Percentiles rank a stretch among this genome's conserved stretches.
Conservation (phyloP, 2,888 invertebrate genomes). For the Sesia apiformis region DNA sequence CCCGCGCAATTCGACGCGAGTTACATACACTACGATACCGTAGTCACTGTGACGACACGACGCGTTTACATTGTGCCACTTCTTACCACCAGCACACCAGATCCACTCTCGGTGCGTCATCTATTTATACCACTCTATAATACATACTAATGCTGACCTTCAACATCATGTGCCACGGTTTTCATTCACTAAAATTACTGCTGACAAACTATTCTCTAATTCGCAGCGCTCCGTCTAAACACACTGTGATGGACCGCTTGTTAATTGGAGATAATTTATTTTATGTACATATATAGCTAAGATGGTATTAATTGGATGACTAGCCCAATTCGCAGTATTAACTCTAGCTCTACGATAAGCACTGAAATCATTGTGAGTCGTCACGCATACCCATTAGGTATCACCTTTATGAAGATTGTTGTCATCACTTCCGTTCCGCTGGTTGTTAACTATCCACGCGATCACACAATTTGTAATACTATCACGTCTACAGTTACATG, state of each 20-base stretch:
- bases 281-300: conserved; percentile 26
- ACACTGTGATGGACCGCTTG: conserved; percentile 21
- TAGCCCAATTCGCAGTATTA: conserved; percentile 25
- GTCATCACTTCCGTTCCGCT: no score
- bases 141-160: conserved; percentile 38
- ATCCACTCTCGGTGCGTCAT: conserved; percentile 53
- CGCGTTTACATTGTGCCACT: conserved; percentile 1
- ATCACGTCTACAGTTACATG: no score
- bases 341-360: conserved; percentile 2
- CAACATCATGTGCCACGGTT: conserved; percentile 28
- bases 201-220: conserved; percentile 12
- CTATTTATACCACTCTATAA: conserved; percentile 37
- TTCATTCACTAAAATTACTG: conserved; percentile 41
- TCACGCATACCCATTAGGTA: no score
- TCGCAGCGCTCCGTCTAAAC: conserved; percentile 14
- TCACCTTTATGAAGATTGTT: no score
- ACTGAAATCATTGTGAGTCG: no score
- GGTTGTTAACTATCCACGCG: no score
- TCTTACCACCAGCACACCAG: conserved; percentile 27
- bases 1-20: conserved; percentile 16
- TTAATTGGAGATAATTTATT: conserved; percentile 43
- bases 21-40: not conserved
- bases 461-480: no score
- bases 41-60: not conserved
- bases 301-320: conserved; percentile 36